Base-by-base conservation (phyloP, 2,113 vertebrate genomes). In the Vidua macroura region DNA sequence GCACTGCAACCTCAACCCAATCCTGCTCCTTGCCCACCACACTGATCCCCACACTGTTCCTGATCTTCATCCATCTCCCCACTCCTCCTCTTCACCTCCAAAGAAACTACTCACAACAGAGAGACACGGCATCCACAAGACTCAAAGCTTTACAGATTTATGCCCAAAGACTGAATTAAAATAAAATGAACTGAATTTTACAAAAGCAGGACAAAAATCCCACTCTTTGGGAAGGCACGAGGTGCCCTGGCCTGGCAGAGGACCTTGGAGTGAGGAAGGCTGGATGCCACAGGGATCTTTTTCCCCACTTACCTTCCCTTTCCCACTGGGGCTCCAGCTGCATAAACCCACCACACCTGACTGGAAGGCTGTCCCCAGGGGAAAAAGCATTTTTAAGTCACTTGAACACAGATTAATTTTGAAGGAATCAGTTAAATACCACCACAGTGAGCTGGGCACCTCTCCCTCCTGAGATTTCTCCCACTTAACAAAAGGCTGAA, bases 221-320 rank as follows among this genome's bases (percentile, higher is more conserved):
- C 43, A 7, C 6, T 3, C 33, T 43, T 62, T 17, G 56, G 87
- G 81, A 44, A 88, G 67, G 35, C 2, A 10, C 0, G 5, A 27
- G 53, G 48, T 1, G 2, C 20, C 46, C 55, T n/a, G 33, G 60
- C 72, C 81, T 8, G 3, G 86, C 72, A 37, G 23, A 80, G 78
- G 62, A 51, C 7, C 5, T 2, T 2, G 6, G 72, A 23, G 56
- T 0, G 3, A 46, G 51, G 37, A 12, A 4, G 48, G 63, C 21
- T 53, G 69, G 49, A 43, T 68, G 66, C 60, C 15, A 21, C 28
- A 15, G 0, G 1, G n/a, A 66, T 41, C 81, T 48, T 15, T 15
- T 89, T 39, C 51, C 51, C 60, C 46, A 35, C 39, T 86, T 10
- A 53, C 70, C 86, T 90, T 73, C 51, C 62, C 73, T 48, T 64